phyloP scores from a whole-genome alignment of 2,113 vertebrate species.

The Calyptommatus sinebrachiatus region DNA sequence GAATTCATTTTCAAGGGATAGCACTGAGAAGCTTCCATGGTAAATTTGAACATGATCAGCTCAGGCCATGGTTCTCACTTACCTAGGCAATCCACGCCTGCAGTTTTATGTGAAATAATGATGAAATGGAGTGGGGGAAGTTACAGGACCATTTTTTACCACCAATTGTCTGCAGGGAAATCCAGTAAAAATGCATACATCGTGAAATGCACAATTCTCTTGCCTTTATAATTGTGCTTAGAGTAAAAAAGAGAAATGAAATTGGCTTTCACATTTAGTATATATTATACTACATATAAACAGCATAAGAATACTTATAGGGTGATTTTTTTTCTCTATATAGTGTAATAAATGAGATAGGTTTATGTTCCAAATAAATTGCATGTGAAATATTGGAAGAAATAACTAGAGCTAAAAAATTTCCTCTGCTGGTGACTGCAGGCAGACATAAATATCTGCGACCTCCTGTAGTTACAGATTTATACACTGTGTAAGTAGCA shows the following conservation, averaged over 20 bases:
- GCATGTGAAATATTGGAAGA: background rate
- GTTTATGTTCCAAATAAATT: background rate
- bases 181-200: background rate
- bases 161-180: background rate
- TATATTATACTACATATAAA: background rate
- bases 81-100: background rate
- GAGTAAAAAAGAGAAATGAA: background rate
- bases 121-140: fast-evolving
- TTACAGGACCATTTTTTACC: background rate
- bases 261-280: background rate
- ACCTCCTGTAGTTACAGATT: background rate
- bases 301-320: background rate
- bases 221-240: background rate
- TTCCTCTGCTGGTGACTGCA: background rate
- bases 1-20: background rate
- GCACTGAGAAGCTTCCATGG: background rate
- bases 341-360: background rate
- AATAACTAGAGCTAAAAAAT: background rate
- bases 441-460: background rate
- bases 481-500: no score
- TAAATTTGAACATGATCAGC: background rate
- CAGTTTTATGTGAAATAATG: background rate
- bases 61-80: background rate
- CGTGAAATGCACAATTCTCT: background rate
- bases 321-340: background rate